phyloP scores from a whole-genome alignment of 2,888 invertebrate genomes.

The Macroteleia sp. region DNA sequence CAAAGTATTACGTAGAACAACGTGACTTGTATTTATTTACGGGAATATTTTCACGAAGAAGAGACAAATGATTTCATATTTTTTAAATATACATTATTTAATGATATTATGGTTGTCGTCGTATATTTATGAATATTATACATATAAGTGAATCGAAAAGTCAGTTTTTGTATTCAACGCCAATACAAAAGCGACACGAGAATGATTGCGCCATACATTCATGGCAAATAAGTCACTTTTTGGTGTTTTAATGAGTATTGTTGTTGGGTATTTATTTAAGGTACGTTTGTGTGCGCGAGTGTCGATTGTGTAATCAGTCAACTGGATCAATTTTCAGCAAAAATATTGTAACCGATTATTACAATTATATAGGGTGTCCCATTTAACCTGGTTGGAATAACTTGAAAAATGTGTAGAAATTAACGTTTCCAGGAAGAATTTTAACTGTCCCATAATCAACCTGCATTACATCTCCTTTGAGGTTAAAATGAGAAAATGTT shows the following conservation, averaged over 20 bases:
- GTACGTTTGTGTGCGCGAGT: constrained; percentile 38
- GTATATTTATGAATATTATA: constrained; percentile 46
- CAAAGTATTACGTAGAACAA: constrained; percentile 48
- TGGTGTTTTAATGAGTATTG: constrained; percentile 48
- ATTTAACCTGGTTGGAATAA: too few relatives aligned
- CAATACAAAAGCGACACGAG: constrained; percentile 9
- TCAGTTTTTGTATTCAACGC: constrained; percentile 13
- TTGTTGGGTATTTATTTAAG: constrained; percentile 57
- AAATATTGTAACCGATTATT: too few relatives aligned
- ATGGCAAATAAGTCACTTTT: constrained; percentile 36
- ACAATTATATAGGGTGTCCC: too few relatives aligned
- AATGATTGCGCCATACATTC: constrained; percentile 24
- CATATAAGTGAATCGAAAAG: constrained; percentile 25
- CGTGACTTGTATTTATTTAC: constrained; percentile 50
- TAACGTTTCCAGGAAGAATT: too few relatives aligned
- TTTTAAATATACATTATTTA: constrained; percentile 58
- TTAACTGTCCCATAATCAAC: too few relatives aligned
- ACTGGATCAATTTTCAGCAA: too few relatives aligned
- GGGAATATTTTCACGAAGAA: constrained; percentile 38
- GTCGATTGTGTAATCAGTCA: too few relatives aligned
- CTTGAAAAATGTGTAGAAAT: too few relatives aligned
- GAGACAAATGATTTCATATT: constrained; percentile 51
- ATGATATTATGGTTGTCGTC: constrained; percentile 56
- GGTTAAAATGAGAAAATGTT: too few relatives aligned
- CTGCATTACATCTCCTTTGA: too few relatives aligned